These are phyloP conservation scores for Pandemis corylana DNA, from an alignment of 2,888 invertebrate genomes.

Conservation along the genomic window DNA sequence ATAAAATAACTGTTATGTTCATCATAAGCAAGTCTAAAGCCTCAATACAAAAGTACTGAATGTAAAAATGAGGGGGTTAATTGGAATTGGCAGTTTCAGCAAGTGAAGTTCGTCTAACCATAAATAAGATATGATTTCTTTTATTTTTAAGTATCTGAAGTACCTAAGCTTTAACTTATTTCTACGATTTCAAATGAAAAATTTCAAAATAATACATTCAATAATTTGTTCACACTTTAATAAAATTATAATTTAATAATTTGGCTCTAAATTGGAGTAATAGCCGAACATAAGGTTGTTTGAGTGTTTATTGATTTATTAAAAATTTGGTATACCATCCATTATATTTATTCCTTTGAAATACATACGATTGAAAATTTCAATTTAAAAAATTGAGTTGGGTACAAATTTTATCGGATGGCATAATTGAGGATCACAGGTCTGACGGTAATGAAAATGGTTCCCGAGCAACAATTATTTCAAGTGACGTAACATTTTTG, in stretches of 20 bases:
- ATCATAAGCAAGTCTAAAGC: not conserved
- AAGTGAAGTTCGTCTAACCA: constrained; percentile 4
- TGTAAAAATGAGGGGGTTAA: no score
- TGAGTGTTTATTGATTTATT: no score
- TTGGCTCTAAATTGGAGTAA: no score
- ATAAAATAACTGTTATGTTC: constrained; percentile 2
- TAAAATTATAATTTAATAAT: no score
- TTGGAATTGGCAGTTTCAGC: constrained; percentile 20
- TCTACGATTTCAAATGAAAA: not conserved
- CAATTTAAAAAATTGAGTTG: no score
- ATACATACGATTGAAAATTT: no score
- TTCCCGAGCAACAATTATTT: constrained; percentile 10
- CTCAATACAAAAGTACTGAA: no score
- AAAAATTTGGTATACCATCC: no score
- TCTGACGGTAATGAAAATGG: constrained; percentile 11
- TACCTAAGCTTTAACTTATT: not conserved
- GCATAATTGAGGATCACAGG: not conserved
- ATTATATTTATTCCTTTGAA: no score
- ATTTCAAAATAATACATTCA: no score
- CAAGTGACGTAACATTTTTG: constrained; percentile 24
- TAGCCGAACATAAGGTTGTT: no score
- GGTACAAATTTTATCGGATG: not conserved
- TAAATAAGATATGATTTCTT: constrained; percentile 24
- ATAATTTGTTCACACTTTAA: no score
- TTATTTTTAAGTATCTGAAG: not conserved